A percentile compares a stretch with the other conserved stretches of the same genome.
Conservation (phyloP, 2,888 invertebrate species). For the Aleiodes testaceus region DNA sequence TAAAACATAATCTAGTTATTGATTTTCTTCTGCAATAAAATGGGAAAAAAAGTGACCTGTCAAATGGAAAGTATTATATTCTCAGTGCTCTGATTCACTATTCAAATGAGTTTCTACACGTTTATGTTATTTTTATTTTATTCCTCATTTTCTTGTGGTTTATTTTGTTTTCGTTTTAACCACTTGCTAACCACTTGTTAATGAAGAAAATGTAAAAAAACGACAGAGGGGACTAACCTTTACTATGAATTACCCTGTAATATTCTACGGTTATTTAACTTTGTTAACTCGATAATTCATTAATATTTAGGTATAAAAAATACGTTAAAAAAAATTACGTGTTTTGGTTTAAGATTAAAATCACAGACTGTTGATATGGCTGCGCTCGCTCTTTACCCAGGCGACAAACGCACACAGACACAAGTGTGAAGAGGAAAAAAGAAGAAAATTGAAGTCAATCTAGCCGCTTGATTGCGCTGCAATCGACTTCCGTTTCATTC, state of each 20-base stretch:
- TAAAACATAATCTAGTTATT: constrained; percentile 27
- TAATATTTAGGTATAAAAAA: constrained; percentile 18
- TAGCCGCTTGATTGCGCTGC: constrained; percentile 35
- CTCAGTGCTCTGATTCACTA: no score
- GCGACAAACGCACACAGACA: background rate
- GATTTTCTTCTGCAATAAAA: constrained; percentile 1
- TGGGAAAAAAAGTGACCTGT: background rate
- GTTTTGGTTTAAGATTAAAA: constrained; percentile 39
- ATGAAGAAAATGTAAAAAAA: constrained; percentile 6
- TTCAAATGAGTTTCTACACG: constrained; percentile 5
- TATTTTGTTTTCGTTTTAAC: constrained; percentile 23
- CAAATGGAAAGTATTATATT: constrained; percentile 1
- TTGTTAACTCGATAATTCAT: background rate
- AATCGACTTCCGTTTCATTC: constrained; percentile 35
- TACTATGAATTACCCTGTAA: background rate
- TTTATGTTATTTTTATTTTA: constrained; percentile 6
- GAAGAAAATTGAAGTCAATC: background rate
- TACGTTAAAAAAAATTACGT: constrained; percentile 10
- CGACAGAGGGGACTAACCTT: background rate
- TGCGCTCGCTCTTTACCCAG: constrained; percentile 27
- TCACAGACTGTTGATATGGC: constrained; percentile 42
- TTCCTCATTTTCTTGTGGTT: background rate
- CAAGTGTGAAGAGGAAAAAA: background rate
- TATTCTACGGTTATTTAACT: background rate
- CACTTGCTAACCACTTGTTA: constrained; percentile 35